Percentiles rank a stretch among this genome's conserved stretches.
These are phyloP conservation scores for Pitta sordida DNA, from an alignment of 2,113 vertebrate genomes.

Conservation along the genomic window DNA sequence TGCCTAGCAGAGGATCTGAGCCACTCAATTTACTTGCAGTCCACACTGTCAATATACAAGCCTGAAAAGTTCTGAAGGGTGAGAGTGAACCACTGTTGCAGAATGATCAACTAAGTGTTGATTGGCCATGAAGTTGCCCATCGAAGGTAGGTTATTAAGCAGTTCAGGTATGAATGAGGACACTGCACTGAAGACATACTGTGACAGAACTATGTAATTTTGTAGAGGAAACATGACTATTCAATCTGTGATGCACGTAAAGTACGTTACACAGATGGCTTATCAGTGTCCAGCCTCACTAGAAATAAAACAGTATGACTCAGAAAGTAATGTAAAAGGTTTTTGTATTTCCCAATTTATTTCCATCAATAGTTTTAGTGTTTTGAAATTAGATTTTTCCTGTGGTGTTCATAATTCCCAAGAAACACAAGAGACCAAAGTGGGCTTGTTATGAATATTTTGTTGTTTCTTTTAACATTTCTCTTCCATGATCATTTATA, in stretches of 20 bases:
- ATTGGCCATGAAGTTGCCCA: background rate
- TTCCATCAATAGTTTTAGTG: background rate
- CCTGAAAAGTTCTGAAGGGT: background rate
- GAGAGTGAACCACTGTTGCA: background rate
- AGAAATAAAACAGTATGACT: background rate
- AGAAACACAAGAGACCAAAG: background rate
- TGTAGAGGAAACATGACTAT: background rate
- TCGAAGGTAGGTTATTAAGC: background rate
- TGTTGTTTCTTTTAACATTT: background rate
- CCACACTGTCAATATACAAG: background rate
- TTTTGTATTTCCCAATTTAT: background rate
- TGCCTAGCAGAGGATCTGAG: background rate
- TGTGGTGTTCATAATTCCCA: background rate
- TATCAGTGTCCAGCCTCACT: background rate
- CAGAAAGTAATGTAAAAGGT: background rate
- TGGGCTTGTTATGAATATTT: background rate
- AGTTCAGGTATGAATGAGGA: background rate
- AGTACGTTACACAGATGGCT: background rate
- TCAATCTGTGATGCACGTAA: background rate
- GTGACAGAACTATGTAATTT: background rate
- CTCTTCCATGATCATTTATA: background rate
- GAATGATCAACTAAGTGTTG: background rate
- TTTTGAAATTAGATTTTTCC: background rate
- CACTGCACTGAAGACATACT: background rate
- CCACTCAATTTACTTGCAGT: background rate